A percentile compares a stretch with the other conserved stretches of the same genome.
phyloP scores from a whole-genome alignment of 2,797 vertebrate genomes.

The Xiphorhynchus erythropygius region DNA sequence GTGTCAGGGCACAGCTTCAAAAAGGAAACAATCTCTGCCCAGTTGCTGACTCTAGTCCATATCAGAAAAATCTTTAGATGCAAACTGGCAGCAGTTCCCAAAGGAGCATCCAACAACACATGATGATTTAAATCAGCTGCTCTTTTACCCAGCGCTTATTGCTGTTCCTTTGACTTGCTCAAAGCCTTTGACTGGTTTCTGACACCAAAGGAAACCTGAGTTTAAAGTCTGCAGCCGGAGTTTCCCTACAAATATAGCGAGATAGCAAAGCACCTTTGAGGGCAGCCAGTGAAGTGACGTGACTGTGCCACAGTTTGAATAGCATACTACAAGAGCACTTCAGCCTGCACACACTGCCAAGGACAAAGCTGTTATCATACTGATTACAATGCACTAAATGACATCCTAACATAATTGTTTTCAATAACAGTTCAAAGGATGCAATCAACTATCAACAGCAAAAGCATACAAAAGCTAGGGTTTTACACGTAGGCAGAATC shows the following conservation, averaged over 20 bases:
- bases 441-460: not conserved
- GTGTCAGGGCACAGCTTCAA: not conserved
- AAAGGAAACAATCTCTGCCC: not conserved
- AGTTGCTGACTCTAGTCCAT: not conserved
- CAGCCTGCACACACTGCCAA: not conserved
- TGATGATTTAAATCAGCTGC: not conserved
- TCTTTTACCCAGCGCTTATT: not conserved
- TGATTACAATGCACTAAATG: not conserved
- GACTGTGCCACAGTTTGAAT: not conserved
- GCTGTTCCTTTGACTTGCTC: not conserved
- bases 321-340: not conserved
- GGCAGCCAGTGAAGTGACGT: not conserved
- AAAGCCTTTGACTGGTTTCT: not conserved
- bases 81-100: not conserved
- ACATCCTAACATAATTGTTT: not conserved
- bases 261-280: not conserved
- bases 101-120: not conserved
- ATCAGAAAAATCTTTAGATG: not conserved
- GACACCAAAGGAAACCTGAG: conserved; percentile 7
- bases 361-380: not conserved
- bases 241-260: not conserved
- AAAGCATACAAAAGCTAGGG: not conserved
- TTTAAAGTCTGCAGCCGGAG: not conserved
- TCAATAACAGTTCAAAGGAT: not conserved
- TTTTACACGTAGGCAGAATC: not conserved